A percentile compares a stretch with the other conserved stretches of the same genome.
Evolutionary conservation across 2,888 invertebrate species (phyloP).

Genomic region (Drosophila parthenogenetica): DNA sequence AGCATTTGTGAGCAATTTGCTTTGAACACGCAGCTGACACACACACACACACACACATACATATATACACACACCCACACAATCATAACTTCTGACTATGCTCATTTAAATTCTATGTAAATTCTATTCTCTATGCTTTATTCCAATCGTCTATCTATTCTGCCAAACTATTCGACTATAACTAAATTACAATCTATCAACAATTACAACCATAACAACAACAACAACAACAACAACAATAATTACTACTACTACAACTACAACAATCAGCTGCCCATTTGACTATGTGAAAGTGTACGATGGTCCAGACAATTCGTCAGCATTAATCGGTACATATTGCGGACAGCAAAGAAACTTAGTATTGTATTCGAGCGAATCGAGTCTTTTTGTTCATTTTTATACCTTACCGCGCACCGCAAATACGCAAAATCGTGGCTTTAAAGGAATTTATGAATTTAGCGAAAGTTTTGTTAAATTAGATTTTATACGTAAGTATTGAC

Average conservation of each 20-base stretch:
- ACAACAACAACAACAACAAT: constrained; percentile 39
- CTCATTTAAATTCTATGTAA: constrained; percentile 52
- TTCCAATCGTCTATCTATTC: constrained; percentile 29
- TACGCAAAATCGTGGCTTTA: constrained; percentile 98
- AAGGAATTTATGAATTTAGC: constrained; percentile 99
- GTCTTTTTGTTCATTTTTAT: constrained; percentile 95
- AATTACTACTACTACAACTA: constrained; percentile 11
- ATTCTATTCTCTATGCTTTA: constrained; percentile 45
- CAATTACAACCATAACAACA: constrained; percentile 42
- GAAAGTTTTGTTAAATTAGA: constrained; percentile 99
- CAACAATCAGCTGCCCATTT: constrained; percentile 94
- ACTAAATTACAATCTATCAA: constrained; percentile 34
- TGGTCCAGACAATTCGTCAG: constrained; percentile 94
- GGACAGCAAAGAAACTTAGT: constrained; percentile 98
- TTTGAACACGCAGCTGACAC: constrained; percentile 66
- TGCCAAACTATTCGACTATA: constrained; percentile 26
- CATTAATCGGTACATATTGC: constrained; percentile 98
- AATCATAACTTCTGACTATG: constrained; percentile 48
- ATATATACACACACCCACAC: constrained; percentile 14
- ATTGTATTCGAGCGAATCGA: constrained; percentile 96
- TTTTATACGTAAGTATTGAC: constrained; percentile 87
- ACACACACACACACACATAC: constrained; percentile 18
- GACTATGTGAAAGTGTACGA: constrained; percentile 99
- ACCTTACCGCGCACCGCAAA: constrained; percentile 96
- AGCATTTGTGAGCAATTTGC: constrained; percentile 39